Evolutionary conservation across 2,888 invertebrate genomes (phyloP).

Genomic region (Xylota sylvarum): DNA sequence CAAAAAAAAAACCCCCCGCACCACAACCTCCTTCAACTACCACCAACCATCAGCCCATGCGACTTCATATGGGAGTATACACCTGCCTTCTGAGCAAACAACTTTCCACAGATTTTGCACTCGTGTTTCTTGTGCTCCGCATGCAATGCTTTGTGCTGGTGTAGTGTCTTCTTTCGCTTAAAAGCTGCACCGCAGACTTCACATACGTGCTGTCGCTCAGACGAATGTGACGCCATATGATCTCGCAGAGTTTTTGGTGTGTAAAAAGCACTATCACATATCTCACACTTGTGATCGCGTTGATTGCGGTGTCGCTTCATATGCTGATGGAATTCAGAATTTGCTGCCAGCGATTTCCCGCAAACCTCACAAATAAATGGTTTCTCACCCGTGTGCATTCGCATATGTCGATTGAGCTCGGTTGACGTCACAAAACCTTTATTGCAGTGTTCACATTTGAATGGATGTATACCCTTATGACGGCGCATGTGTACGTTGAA

Average conservation of each 20-base stretch:
- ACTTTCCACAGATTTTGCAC: constrained; percentile 60
- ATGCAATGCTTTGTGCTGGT: constrained; percentile 62
- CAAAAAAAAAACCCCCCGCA: not conserved
- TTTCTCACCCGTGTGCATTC: constrained; percentile 62
- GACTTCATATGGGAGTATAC: constrained; percentile 67
- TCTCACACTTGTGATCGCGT: constrained; percentile 62
- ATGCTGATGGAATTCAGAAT: constrained; percentile 46
- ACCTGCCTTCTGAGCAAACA: constrained; percentile 66
- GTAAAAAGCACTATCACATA: constrained; percentile 55
- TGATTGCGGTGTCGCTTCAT: constrained; percentile 67
- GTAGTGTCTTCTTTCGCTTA: constrained; percentile 57
- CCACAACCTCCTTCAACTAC: constrained; percentile 17
- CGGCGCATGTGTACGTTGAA: constrained; percentile 72
- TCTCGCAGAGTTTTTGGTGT: constrained; percentile 51
- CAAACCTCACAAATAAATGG: constrained; percentile 61
- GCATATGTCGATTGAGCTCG: constrained; percentile 58
- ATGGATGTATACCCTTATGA: constrained; percentile 57
- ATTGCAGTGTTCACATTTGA: constrained; percentile 52
- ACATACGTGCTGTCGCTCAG: constrained; percentile 59
- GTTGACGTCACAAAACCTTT: constrained; percentile 66
- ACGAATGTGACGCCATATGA: constrained; percentile 65
- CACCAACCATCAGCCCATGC: constrained; percentile 45
- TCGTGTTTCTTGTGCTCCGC: constrained; percentile 56
- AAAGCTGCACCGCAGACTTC: constrained; percentile 65
- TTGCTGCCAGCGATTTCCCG: constrained; percentile 34